Evolutionary conservation across 2,888 invertebrate species (phyloP).

Genomic region (Serrognathus titanus): DNA sequence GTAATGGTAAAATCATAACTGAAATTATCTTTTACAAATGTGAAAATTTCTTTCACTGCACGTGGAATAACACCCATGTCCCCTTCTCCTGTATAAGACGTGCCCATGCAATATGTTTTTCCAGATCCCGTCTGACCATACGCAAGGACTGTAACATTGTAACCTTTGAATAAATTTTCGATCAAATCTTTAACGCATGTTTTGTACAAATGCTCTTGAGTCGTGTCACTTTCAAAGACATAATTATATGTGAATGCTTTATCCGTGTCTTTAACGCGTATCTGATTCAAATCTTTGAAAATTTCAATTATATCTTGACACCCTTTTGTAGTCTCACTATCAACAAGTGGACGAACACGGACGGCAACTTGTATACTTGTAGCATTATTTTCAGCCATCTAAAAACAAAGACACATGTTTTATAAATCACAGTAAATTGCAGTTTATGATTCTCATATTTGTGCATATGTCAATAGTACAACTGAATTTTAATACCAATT

Average conservation of each 20-base stretch:
- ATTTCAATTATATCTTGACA: slow-evolving; percentile 72
- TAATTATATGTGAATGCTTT: slow-evolving; percentile 80
- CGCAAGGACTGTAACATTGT: slow-evolving; percentile 89
- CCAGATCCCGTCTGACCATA: slow-evolving; percentile 94
- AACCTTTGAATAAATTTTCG: slow-evolving; percentile 74
- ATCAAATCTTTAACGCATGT: slow-evolving; percentile 69
- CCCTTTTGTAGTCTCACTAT: slow-evolving; percentile 68
- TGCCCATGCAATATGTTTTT: slow-evolving; percentile 93
- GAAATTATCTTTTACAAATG: slow-evolving; percentile 56
- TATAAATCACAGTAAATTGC: too few species aligned
- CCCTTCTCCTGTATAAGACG: slow-evolving; percentile 64
- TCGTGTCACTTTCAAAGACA: slow-evolving; percentile 69
- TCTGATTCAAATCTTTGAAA: slow-evolving; percentile 63
- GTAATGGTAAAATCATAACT: slow-evolving; percentile 64
- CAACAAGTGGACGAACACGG: slow-evolving; percentile 75
- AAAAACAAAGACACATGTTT: not conserved
- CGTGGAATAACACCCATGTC: slow-evolving; percentile 83
- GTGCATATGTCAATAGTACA: too few species aligned
- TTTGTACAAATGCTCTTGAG: slow-evolving; percentile 71
- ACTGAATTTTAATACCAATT: too few species aligned
- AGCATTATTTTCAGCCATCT: slow-evolving; percentile 24
- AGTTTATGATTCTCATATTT: too few species aligned
- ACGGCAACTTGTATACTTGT: slow-evolving; percentile 71
- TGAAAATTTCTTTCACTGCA: slow-evolving; percentile 78
- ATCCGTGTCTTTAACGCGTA: slow-evolving; percentile 62